A percentile compares a stretch with the other conserved stretches of the same genome.
phyloP scores from a whole-genome alignment of 2,797 vertebrate genomes.

The Pipistrellus nathusii region DNA sequence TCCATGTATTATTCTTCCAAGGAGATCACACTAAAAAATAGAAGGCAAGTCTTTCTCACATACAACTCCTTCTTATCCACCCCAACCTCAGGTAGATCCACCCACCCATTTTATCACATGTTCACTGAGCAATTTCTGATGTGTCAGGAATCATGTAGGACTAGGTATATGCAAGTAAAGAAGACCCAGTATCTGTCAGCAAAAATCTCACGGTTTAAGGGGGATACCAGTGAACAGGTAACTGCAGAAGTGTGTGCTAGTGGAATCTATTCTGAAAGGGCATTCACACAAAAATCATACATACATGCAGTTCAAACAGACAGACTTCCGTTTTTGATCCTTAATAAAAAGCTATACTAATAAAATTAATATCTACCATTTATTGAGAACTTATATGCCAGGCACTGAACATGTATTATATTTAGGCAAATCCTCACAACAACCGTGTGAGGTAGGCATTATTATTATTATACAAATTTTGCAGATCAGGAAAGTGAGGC shows the following conservation, averaged over 20 bases:
- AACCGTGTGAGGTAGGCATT: slow-evolving; percentile 81
- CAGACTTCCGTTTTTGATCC: slow-evolving; percentile 59
- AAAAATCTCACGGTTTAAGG: not conserved
- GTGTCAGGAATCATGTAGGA: not conserved
- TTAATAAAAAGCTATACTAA: slow-evolving; percentile 76
- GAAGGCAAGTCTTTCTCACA: slow-evolving; percentile 17
- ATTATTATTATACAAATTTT: slow-evolving; percentile 59
- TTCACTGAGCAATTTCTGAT: slow-evolving; percentile 31
- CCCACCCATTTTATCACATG: not conserved
- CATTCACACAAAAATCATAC: slow-evolving; percentile 22
- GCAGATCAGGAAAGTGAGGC: slow-evolving; percentile 57
- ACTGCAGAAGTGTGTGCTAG: not conserved
- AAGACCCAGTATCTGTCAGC: not conserved
- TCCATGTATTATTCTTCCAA: not conserved
- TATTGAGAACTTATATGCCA: slow-evolving; percentile 80
- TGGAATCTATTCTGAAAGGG: slow-evolving; percentile 40
- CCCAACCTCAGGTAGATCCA: not conserved
- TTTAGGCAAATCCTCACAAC: slow-evolving; percentile 77
- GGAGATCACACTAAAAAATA: not conserved
- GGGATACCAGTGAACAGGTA: not conserved
- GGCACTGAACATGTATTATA: slow-evolving; percentile 73
- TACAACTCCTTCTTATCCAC: not conserved
- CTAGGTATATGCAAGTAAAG: not conserved
- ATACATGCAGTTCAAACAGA: slow-evolving; percentile 24
- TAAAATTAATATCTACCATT: slow-evolving; percentile 74